A percentile compares a stretch with the other conserved stretches of the same genome.
phyloP scores from a whole-genome alignment of 2,888 invertebrate genomes.

The Ischnura elegans region DNA sequence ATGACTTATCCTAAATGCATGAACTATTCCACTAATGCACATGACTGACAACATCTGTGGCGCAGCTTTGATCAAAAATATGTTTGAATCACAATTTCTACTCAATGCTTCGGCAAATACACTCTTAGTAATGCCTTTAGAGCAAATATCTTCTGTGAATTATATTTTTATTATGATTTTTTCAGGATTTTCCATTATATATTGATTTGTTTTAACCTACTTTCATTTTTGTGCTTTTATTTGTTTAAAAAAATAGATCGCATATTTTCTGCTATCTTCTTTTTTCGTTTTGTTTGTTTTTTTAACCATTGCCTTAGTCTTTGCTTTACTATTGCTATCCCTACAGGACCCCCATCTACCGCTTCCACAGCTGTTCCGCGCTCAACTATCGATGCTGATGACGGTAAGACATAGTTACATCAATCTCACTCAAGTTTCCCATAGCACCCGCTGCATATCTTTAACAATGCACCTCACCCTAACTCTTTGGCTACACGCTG shows the following conservation, averaged over 20 bases:
- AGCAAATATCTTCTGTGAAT: no score
- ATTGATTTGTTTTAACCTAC: neutral
- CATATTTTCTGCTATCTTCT: slow-evolving; percentile 16
- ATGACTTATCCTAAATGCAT: no score
- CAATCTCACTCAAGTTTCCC: neutral
- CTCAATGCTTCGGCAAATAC: neutral
- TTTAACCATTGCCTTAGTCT: slow-evolving; percentile 40
- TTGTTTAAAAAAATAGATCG: neutral
- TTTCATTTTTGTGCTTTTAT: neutral
- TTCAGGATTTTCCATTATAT: neutral
- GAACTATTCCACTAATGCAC: no score
- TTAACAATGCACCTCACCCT: neutral
- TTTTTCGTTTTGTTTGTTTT: slow-evolving; percentile 14
- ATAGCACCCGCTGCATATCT: neutral
- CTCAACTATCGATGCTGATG: slow-evolving; percentile 22
- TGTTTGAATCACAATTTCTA: no score
- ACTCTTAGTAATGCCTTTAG: neutral
- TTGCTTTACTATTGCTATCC: slow-evolving; percentile 46
- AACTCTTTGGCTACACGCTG: neutral
- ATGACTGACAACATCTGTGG: no score
- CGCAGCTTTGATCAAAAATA: no score
- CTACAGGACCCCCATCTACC: slow-evolving; percentile 49
- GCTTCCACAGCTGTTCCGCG: neutral
- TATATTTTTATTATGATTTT: neutral
- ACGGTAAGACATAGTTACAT: slow-evolving; percentile 36